phyloP scores from a whole-genome alignment of 2,888 invertebrate genomes.

The Chloroclystis v-ata region DNA sequence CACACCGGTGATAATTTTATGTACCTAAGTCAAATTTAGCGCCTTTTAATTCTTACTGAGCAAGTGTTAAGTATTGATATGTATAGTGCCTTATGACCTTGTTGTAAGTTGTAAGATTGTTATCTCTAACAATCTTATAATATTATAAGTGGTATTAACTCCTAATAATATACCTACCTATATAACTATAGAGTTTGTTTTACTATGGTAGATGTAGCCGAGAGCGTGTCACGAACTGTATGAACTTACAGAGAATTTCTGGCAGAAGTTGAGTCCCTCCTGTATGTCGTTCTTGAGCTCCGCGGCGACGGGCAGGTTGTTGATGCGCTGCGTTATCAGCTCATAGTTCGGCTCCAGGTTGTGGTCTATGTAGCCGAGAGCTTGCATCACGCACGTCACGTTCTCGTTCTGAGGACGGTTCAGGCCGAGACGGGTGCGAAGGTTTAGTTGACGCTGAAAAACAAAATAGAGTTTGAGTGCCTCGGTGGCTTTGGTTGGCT shows the following conservation, averaged over 20 bases:
- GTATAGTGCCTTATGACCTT: too few relatives aligned
- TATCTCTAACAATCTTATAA: too few relatives aligned
- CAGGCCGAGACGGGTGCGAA: constrained; percentile 79
- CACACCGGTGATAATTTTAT: too few relatives aligned
- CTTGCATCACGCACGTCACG: constrained; percentile 85
- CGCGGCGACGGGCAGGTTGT: constrained; percentile 77
- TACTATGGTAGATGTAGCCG: too few relatives aligned
- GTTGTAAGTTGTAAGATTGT: too few relatives aligned
- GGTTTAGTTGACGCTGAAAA: constrained; percentile 78
- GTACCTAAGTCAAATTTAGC: too few relatives aligned
- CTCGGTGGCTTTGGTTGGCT: too few relatives aligned
- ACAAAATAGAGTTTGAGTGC: background rate
- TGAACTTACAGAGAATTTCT: constrained; percentile 81
- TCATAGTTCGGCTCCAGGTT: constrained; percentile 82
- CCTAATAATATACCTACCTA: too few relatives aligned
- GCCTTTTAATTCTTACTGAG: too few relatives aligned
- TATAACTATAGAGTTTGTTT: too few relatives aligned
- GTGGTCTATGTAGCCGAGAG: constrained; percentile 82
- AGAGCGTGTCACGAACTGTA: background rate
- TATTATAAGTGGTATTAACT: too few relatives aligned
- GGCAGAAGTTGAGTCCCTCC: constrained; percentile 82
- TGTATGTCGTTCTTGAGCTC: constrained; percentile 82
- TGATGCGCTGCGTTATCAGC: constrained; percentile 80
- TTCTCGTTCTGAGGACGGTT: constrained; percentile 77
- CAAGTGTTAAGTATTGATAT: too few relatives aligned